Base-by-base conservation (phyloP, 23 tunicate species). In the Phallusia fumigata region DNA sequence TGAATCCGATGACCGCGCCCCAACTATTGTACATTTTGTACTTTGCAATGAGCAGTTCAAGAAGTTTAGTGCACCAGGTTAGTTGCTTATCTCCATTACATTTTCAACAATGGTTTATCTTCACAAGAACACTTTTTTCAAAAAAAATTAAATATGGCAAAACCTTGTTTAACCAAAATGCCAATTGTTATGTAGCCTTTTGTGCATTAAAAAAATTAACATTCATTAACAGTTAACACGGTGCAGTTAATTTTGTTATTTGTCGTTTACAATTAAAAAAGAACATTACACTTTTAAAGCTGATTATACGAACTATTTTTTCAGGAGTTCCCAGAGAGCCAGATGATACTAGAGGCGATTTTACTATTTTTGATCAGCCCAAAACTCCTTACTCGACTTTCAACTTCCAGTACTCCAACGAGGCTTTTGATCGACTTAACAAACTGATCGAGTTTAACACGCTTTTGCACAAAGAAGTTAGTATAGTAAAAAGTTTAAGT, bases 351-450 rank as follows among this genome's bases (percentile, higher is more conserved):
- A 82, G 88, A 12, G 99, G 90, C 24, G 92, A 96, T 36, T 96
- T 96, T 65, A 65, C 51, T 44, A 85, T 96, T n/a, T 96, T 86
- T 52, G 95, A 95, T 69, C 47, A 35, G 79, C 93, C 96, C 28
- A 85, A 93, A 87, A 84, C 86, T 77, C 93, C 96, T 0, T 96
- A 96, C 47, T 96, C 99, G 18, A 96, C 99, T 19, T 96, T 87
- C 84, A 91, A 96, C 77, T 96, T 96, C 75, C 96, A 93, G 53
- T 96, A 96, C 75, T 77, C 87, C 33, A 83, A 96, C 65, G 82
- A 95, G 51, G 99, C 90, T 18, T 96, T 96, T 81, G 97, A 96
- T 52, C 74, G 82, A n/a, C 82, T 96, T 52, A 93, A 91, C 78
- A 81, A 88, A 32, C 64, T 96, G 64, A 82, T 96, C 88, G 96